These are phyloP conservation scores for Premnoplex brunnescens DNA, from an alignment of 2,797 vertebrate genomes.

Conservation along the genomic window DNA sequence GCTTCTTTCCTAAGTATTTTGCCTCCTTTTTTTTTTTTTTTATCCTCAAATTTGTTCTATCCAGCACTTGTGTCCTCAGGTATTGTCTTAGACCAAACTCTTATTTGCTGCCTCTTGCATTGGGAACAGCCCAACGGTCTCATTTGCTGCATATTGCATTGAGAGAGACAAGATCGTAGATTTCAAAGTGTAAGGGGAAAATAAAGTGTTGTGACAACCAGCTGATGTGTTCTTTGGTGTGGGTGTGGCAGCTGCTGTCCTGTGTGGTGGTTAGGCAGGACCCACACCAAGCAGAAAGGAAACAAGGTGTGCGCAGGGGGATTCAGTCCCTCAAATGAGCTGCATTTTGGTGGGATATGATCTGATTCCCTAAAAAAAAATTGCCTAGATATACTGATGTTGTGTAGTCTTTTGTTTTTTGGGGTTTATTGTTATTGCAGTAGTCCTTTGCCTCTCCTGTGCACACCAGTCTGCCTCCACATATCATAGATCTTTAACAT, in stretches of 20 bases:
- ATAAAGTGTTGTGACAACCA: not conserved
- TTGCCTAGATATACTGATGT: not conserved
- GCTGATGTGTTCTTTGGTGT: not conserved
- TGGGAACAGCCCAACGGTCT: not conserved
- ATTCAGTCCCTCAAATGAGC: not conserved
- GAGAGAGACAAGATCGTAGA: not conserved
- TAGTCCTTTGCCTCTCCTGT: not conserved
- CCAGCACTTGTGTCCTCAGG: not conserved
- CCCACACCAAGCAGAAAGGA: not conserved
- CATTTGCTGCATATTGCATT: not conserved
- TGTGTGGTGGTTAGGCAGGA: not conserved
- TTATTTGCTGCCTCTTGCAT: not conserved
- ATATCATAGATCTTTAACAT: not conserved
- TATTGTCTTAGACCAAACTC: not conserved
- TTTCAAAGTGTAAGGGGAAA: not conserved
- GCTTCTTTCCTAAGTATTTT: not conserved
- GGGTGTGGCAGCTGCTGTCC: not conserved
- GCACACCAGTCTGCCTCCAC: not conserved
- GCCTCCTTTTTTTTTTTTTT: not conserved
- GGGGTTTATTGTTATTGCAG: not conserved
- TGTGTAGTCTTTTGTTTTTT: not conserved
- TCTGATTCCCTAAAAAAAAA: not conserved
- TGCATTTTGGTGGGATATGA: not conserved
- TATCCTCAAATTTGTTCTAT: not conserved
- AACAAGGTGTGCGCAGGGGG: fast-evolving